Percentiles rank a stretch among this genome's conserved stretches.
Conservation (phyloP, 2,113 vertebrate genomes). For the Sitta europaea region DNA sequence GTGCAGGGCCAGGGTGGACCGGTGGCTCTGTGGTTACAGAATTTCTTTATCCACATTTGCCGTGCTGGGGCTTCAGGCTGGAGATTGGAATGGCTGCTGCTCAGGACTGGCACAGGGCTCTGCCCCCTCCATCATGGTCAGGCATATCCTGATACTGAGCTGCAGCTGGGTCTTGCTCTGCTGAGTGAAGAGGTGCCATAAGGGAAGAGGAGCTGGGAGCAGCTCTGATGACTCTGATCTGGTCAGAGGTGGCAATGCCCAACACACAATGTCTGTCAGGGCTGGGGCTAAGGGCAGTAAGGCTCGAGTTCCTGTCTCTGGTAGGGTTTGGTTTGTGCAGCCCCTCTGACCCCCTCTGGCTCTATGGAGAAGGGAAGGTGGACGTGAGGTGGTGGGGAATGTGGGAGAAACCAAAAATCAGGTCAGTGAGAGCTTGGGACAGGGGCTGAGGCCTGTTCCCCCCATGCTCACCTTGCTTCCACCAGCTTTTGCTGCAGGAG, state of each 20-base stretch:
- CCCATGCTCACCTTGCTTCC: fast-evolving
- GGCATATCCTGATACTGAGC: fast-evolving
- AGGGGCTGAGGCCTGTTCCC: background rate
- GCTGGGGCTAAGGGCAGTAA: background rate
- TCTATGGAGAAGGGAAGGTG: fast-evolving
- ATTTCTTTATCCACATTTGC: background rate
- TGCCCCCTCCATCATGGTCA: fast-evolving
- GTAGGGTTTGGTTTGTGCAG: fast-evolving
- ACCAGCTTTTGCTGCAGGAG: background rate
- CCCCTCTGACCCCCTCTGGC: fast-evolving
- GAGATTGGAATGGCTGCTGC: background rate
- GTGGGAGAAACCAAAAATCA: background rate
- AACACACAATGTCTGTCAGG: fast-evolving
- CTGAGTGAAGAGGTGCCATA: background rate
- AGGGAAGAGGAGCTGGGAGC: background rate
- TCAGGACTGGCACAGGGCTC: background rate
- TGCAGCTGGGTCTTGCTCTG: background rate
- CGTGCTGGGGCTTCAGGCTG: fast-evolving
- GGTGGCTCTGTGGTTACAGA: background rate
- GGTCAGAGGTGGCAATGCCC: background rate
- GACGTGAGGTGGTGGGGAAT: fast-evolving
- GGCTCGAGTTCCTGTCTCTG: fast-evolving
- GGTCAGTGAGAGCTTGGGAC: background rate
- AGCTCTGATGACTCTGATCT: background rate
- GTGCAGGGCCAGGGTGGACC: background rate